Evolutionary conservation across 1,140 invertebrate genomes (phyloP).

Genomic region (Bombyx mori): ASM3026992v2 NC_085116.1:2678001-2678500

Average conservation of each 20-base stretch:
- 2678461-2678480: constrained; percentile 51
- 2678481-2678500: constrained; percentile 58
- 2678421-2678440: constrained; percentile 43
- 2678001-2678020: constrained; percentile 59
- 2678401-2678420: constrained; percentile 60
- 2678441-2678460: constrained; percentile 54
- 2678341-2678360: constrained; percentile 44
- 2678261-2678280: constrained; percentile 52
- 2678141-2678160: constrained; percentile 62
- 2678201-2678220: constrained; percentile 47
- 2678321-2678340: constrained; percentile 37
- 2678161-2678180: constrained; percentile 50
- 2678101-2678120: constrained; percentile 56
- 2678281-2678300: constrained; percentile 58
- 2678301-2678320: constrained; percentile 34
- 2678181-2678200: constrained; percentile 56
- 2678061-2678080: constrained; percentile 54
- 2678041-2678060: constrained; percentile 45
- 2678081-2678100: constrained; percentile 47
- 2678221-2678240: constrained; percentile 53
- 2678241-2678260: constrained; percentile 51
- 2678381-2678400: constrained; percentile 41
- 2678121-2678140: constrained; percentile 61
- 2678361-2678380: constrained; percentile 46
- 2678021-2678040: constrained; percentile 33